phyloP scores from a whole-genome alignment of 2,888 invertebrate species.

The Troides helena region DNA sequence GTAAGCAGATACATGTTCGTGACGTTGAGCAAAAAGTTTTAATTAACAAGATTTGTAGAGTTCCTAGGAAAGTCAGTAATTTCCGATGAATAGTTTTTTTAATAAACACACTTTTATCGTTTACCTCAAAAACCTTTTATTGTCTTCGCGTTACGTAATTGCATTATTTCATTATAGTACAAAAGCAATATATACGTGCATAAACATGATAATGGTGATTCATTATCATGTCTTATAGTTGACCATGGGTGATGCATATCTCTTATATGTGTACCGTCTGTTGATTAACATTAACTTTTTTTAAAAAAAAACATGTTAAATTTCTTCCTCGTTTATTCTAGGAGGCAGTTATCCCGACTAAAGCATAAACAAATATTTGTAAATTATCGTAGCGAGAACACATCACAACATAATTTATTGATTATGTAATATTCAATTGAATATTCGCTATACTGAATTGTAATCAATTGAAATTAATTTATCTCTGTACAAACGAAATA shows the following conservation, averaged over 20 bases:
- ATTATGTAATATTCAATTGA: background rate
- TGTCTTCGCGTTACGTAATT: too few species aligned
- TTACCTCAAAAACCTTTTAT: too few species aligned
- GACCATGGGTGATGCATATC: too few species aligned
- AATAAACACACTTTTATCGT: background rate
- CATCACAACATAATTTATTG: background rate
- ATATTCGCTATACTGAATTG: background rate
- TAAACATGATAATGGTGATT: too few species aligned
- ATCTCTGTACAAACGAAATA: background rate
- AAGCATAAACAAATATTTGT: background rate
- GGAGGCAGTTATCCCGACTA: background rate
- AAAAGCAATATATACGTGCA: too few species aligned
- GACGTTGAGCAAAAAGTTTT: background rate
- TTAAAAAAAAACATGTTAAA: too few species aligned
- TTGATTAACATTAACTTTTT: too few species aligned
- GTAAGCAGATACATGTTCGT: background rate
- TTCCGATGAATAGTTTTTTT: background rate
- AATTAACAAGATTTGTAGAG: background rate
- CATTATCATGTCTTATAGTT: too few species aligned
- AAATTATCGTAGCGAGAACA: background rate
- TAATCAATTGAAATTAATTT: background rate
- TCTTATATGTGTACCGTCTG: too few species aligned
- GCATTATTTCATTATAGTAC: too few species aligned
- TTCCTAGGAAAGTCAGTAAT: background rate
- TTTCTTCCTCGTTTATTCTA: too few species aligned